phyloP scores from a whole-genome alignment of 2,888 invertebrate species.

The Sphecodes monilicornis region DNA sequence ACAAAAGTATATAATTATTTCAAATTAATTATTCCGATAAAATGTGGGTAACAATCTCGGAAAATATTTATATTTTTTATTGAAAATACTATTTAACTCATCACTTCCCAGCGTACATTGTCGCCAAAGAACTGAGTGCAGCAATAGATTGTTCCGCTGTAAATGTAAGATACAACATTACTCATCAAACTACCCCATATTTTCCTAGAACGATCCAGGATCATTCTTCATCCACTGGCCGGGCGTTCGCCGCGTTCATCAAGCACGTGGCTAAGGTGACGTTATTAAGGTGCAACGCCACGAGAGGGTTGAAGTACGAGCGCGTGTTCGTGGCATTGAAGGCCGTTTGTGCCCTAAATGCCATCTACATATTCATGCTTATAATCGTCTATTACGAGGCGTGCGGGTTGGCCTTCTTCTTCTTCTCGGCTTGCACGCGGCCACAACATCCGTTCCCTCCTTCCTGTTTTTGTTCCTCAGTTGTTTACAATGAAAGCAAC shows the following conservation, averaged over 20 bases:
- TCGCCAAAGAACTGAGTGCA: no score
- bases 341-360: conserved; percentile 70
- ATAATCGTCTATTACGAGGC: conserved; percentile 68
- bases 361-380: conserved; percentile 79
- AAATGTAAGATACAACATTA: background rate
- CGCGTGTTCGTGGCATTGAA: conserved; percentile 66
- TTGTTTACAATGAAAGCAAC: conserved; percentile 44
- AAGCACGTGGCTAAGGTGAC: conserved; percentile 55
- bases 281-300: conserved; percentile 61
- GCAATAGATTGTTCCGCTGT: background rate
- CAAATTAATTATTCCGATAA: no score
- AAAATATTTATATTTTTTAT: no score
- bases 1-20: no score
- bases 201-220: background rate
- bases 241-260: conserved; percentile 25
- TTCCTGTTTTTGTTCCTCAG: conserved; percentile 21
- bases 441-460: conserved; percentile 34
- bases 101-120: no score
- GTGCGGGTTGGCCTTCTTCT: conserved; percentile 40
- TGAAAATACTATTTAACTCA: no score
- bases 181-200: background rate
- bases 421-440: conserved; percentile 7
- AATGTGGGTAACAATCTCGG: no score
- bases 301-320: conserved; percentile 63
- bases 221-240: conserved; percentile 28